Evolutionary conservation across 2,888 invertebrate genomes (phyloP).

Genomic region (Rotaria socialis): DNA sequence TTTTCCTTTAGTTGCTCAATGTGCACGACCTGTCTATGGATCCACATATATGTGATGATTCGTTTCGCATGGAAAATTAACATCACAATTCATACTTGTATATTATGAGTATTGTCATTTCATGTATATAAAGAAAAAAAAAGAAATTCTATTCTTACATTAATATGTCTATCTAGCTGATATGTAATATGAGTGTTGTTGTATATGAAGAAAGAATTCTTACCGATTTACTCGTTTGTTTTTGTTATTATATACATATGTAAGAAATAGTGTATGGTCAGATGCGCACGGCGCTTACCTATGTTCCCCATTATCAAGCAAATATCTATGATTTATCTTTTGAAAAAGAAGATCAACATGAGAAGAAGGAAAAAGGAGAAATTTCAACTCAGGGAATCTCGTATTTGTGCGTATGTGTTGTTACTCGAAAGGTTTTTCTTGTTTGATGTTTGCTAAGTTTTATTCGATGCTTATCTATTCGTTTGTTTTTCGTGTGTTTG

Average conservation of each 20-base stretch:
- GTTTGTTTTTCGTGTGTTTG: not conserved
- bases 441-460: not conserved
- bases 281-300: slow-evolving; percentile 6
- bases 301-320: not conserved
- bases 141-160: not conserved
- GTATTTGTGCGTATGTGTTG: not conserved
- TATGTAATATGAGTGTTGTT: not conserved
- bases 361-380: not conserved
- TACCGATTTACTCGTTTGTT: not conserved
- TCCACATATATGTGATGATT: not conserved
- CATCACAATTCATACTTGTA: too few relatives aligned
- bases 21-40: not conserved
- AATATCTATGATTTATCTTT: not conserved
- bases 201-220: not conserved
- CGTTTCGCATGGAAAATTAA: slow-evolving; percentile 15
- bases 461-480: not conserved
- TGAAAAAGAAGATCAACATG: not conserved
- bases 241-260: not conserved
- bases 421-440: not conserved
- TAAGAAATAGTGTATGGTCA: not conserved
- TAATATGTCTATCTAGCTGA: not conserved
- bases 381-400: not conserved
- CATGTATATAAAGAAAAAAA: not conserved
- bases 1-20: slow-evolving; percentile 13
- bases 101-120: not conserved